These are phyloP conservation scores for Elephantulus edwardii DNA, from an alignment of 2,113 vertebrate species.

Conservation along the genomic window DNA sequence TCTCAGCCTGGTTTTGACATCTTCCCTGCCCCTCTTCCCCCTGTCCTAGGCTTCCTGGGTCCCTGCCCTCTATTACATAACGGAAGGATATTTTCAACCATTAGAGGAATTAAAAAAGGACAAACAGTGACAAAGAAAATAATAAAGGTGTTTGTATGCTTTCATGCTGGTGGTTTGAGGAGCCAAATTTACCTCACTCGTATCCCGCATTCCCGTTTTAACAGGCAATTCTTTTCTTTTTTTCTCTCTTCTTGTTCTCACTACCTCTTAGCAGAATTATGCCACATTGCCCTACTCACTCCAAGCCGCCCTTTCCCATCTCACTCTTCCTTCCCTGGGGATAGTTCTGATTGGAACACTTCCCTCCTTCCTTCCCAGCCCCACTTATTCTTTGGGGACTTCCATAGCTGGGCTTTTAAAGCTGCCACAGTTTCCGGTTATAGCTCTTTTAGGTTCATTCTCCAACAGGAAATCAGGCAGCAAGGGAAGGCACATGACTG, in stretches of 20 bases:
- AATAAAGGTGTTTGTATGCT: slow-evolving; percentile 85
- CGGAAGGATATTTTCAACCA: slow-evolving; percentile 76
- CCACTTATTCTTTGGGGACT: neutral
- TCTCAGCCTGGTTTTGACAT: slow-evolving; percentile 50
- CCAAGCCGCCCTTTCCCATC: neutral
- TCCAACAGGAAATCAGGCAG: neutral
- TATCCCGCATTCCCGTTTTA: slow-evolving; percentile 75
- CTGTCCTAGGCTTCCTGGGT: slow-evolving; percentile 38
- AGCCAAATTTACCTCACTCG: slow-evolving; percentile 83
- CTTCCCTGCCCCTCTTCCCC: slow-evolving; percentile 43
- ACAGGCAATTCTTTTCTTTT: slow-evolving; percentile 68
- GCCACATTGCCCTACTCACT: slow-evolving; percentile 21
- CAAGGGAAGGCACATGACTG: neutral
- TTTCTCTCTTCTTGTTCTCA: slow-evolving; percentile 77
- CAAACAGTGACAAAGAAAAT: slow-evolving; percentile 78
- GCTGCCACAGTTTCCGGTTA: neutral
- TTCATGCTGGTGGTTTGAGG: slow-evolving; percentile 85
- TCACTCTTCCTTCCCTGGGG: neutral
- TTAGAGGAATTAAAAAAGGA: slow-evolving; percentile 82
- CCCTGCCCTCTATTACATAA: slow-evolving; percentile 56
- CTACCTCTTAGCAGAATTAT: slow-evolving; percentile 89
- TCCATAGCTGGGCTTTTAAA: neutral
- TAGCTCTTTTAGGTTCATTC: neutral
- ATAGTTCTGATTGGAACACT: neutral
- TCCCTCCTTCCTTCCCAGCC: neutral